Base-by-base conservation (phyloP, 2,888 invertebrate genomes). In the Scaptomyza polygonia region DNA sequence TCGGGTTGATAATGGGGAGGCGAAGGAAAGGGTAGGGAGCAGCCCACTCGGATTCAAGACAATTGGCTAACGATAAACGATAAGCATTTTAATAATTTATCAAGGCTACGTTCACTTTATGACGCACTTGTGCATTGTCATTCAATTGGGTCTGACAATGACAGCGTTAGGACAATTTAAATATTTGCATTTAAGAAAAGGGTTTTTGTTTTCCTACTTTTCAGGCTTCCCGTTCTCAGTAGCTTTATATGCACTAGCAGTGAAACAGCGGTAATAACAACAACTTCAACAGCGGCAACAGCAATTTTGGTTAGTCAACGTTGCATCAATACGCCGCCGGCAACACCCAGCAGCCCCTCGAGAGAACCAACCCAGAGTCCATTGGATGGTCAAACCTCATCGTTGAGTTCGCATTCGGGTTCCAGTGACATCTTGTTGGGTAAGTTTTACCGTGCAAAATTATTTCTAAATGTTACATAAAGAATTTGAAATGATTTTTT, bases 391-490 rank as follows among this genome's bases (percentile, higher is more conserved):
- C 91, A 91, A 58, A 88, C 90, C 70, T 84, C 84, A 51, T 91
- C 91, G 67, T 77, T 91, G 61, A 91, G 91, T 72, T 91, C 91
- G 58, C 84, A 81, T 61, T 84, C 90, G 55, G 89, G 81, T 67
- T 91, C 90, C 57, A 91, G 90, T 83, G 91, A 92, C 79, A 89
- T 90, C 34, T 78, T 89, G 72, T 86, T 91, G 77, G 91, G 91
- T 91, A 72, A 89, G 89, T 74, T 39, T 7, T 8, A 7, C 32
- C 1, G 5, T n/a, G 5, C 12, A 12, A 4, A 32, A 4, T 32
- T 11, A 32, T 32, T 3, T 32, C n/a, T 11, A 30, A 9, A 3
- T 30, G 3, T 5, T 5, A n/a, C 12, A 12, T 0, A 5, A 1
- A n/a, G 12, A 5, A 34, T 1, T n/a, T 34, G n/a, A 34, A n/a